Evolutionary conservation across 2,113 vertebrate species (phyloP).

Genomic region (Leptobrachium leishanense): DNA sequence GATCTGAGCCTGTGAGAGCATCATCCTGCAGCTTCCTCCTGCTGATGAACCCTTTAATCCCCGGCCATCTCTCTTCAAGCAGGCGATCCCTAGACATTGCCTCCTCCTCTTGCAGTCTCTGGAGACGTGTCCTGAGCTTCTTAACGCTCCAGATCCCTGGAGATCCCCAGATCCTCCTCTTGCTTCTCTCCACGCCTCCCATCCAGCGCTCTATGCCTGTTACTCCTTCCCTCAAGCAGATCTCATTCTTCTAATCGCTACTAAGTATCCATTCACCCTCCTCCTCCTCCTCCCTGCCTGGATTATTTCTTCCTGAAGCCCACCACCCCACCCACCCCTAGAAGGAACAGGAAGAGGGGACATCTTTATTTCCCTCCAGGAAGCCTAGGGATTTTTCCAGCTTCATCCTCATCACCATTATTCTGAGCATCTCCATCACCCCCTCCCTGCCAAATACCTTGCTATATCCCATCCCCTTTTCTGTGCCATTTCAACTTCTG

Average conservation of each 20-base stretch:
- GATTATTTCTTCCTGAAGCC: conserved; percentile 7
- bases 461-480: conserved; percentile 6
- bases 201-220: background rate
- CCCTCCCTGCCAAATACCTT: background rate
- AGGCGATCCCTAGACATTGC: background rate
- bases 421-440: background rate
- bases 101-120: conserved; percentile 28
- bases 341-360: conserved; percentile 16
- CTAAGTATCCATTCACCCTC: background rate
- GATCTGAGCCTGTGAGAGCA: background rate
- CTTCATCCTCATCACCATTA: conserved; percentile 1
- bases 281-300: background rate
- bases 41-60: conserved; percentile 2
- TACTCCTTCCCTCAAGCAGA: conserved; percentile 9
- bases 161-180: conserved; percentile 13
- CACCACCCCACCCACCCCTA: background rate
- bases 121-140: conserved; percentile 36
- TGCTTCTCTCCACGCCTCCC: background rate
- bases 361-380: conserved; percentile 18
- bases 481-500: conserved; percentile 10
- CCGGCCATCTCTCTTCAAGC: background rate
- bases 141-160: conserved; percentile 10
- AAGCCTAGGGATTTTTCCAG: conserved; percentile 14
- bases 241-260: conserved; percentile 11
- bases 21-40: conserved; percentile 42